These are phyloP conservation scores for Agriotes lineatus DNA, from an alignment of 2,888 invertebrate species.

Conservation along the genomic window DNA sequence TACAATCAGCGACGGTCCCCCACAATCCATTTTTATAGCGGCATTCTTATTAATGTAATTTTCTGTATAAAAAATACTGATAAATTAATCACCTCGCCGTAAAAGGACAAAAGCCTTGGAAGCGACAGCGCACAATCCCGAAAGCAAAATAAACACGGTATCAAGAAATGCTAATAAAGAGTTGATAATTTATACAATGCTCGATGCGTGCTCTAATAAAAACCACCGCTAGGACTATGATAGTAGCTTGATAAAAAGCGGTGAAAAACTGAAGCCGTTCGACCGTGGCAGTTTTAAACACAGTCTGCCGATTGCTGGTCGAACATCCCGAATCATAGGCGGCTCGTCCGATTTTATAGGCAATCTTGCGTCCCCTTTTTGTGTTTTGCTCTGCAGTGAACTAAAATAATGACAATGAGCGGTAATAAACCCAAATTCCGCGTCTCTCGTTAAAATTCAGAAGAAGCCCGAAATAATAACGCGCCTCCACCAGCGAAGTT, in stretches of 20 bases:
- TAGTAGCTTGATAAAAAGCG: constrained; percentile 44
- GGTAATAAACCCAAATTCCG: background rate
- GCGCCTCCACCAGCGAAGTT: background rate
- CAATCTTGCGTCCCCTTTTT: background rate
- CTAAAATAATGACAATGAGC: background rate
- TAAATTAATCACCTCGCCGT: constrained; percentile 9
- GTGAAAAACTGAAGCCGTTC: constrained; percentile 42
- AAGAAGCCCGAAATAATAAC: background rate
- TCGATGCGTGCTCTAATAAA: constrained; percentile 12
- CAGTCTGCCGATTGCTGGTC: constrained; percentile 46
- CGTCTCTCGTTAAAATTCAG: background rate
- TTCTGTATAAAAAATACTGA: constrained; percentile 16
- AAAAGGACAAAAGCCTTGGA: constrained; percentile 19
- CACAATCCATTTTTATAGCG: constrained; percentile 20
- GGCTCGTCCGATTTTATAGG: constrained; percentile 28
- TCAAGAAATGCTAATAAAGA: constrained; percentile 30
- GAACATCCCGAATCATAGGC: constrained; percentile 37
- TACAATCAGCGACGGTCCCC: constrained; percentile 3
- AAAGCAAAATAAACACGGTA: background rate
- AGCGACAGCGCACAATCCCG: background rate
- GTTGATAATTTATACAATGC: constrained; percentile 33
- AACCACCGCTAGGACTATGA: constrained; percentile 36
- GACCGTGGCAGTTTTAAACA: constrained; percentile 46
- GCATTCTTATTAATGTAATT: constrained; percentile 4
- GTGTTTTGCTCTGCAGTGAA: background rate